Base-by-base conservation (phyloP, 2,797 vertebrate species). In the Orestias chungarensis region DNA sequence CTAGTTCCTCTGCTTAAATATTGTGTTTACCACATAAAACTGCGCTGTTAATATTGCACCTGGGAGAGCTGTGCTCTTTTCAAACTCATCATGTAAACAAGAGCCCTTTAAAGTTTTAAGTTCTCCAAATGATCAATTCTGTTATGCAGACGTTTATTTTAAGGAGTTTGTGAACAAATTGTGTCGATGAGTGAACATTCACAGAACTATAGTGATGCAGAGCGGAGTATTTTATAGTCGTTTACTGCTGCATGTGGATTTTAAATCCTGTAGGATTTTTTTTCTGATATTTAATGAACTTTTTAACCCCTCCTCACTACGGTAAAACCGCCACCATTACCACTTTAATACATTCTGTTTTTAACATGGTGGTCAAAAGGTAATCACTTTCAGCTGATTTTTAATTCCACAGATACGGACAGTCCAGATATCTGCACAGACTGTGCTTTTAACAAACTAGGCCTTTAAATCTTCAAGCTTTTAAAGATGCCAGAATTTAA, bases 241-340 rank as follows among this genome's bases (percentile, higher is more conserved):
- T 64, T 35, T 23, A 62, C 8, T 12, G 31, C 46, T 40, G 4
- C 9, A 17, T 50, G 49, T 50, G 38, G 27, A 23, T 43, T 57
- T 44, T 69, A 31, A 33, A 69, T 52, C 27, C 6, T 27, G 33
- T 15, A 54, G 17, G 46, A 1, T 15, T 54, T 54, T 10, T 35
- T 33, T 66, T 57, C 44, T n/a, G n/a, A n/a, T n/a, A n/a, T n/a
- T n/a, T n/a, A 35, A 50, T 33, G 35, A 67, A 38, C 46, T 33
- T 67, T 50, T 66, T 35, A 14, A 66, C 46, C 46, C 6, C 31
- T 49, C 11, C n/a, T 66, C 18, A 35, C 18, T n/a, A 66, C 20
- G 35, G 25, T 50, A 38, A 49, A 20, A 20, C 64, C 50, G 46
- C 15, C 49, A 49, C 20, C 4, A 38, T 49, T 23, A 38, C 14